Evolutionary conservation across 1,140 invertebrate species (phyloP), one percentile per base, ranked within the genome.

Genomic region (Heliconius hermathena): DNA sequence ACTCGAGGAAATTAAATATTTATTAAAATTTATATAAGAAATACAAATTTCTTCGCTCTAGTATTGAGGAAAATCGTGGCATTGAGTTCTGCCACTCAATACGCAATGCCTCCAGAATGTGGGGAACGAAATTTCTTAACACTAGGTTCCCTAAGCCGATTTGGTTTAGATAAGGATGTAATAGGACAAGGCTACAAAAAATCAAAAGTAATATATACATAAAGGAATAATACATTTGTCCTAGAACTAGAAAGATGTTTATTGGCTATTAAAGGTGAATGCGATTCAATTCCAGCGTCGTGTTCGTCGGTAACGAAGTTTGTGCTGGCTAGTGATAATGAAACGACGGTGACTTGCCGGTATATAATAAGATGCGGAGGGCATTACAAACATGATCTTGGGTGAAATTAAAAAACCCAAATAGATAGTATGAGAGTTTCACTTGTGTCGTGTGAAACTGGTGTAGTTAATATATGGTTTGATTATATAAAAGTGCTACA

Each of bases 261-360:
- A 88, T 88, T 88, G 87, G 87, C 90, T 92, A 91, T 91, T 92
- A 91, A 89, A 92, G 81, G 87, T 90, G 90, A 92, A 91, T 92
- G 90, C 86, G 86, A 92, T 92, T 90, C 89, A 91, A 92, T 91
- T 90, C 88, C 88, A 85, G 81, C 84, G 82, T 84, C 85, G 85
- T 87, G 89, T 90, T 85, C 82, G 77, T 81, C 83, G 83, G 85
- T 88, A 90, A 88, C 85, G 85, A 88, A 89, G 84, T 84, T 77
- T 86, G 82, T 86, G 84, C 82, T 79, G 73, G 81, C 71, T 38
- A 66, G 73, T 82, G 85, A 82, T 90, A 91, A 91, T 90, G 90
- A 90, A 90, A 81, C 83, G 83, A 84, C 81, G 85, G 87, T 89
- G 89, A 90, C 87, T 89, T 87, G 86, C 78, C 80, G 84, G 84